These are phyloP conservation scores for Halichondria panicea DNA, from an alignment of 37 sponge, comb jelly and placozoan species.

Conservation along the genomic window DNA sequence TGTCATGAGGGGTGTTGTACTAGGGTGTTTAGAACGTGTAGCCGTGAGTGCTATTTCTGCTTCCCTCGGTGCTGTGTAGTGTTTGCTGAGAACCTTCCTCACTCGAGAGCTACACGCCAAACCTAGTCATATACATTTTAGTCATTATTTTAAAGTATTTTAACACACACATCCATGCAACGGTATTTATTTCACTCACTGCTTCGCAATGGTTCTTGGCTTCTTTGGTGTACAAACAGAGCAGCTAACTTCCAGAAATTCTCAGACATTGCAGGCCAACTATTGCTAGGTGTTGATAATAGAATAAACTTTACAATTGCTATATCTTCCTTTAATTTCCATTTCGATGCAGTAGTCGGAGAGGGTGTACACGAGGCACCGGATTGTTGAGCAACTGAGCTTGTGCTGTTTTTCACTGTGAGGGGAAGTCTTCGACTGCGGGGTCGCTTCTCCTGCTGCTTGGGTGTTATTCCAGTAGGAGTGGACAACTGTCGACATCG, in stretches of 20 bases:
- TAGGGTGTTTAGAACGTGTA: too few relatives aligned
- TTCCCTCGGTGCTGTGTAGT: too few relatives aligned
- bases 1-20: too few relatives aligned
- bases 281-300: background rate
- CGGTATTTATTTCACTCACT: background rate
- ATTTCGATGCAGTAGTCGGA: background rate
- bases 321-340: background rate
- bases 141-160: background rate
- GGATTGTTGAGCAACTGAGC: background rate
- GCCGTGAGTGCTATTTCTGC: too few relatives aligned
- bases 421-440: too few relatives aligned
- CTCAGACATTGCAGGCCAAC: background rate
- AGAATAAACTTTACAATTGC: slow-evolving; percentile 1
- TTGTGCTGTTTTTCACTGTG: background rate
- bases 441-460: background rate
- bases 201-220: background rate
- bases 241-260: background rate
- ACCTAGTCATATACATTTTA: background rate
- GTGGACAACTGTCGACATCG: background rate
- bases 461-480: slow-evolving; percentile 5
- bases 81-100: too few relatives aligned
- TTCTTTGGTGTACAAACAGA: background rate
- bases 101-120: background rate
- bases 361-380: background rate
- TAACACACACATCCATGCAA: background rate